phyloP scores from a whole-genome alignment of 2,888 invertebrate species.

The Agrochola macilenta region DNA sequence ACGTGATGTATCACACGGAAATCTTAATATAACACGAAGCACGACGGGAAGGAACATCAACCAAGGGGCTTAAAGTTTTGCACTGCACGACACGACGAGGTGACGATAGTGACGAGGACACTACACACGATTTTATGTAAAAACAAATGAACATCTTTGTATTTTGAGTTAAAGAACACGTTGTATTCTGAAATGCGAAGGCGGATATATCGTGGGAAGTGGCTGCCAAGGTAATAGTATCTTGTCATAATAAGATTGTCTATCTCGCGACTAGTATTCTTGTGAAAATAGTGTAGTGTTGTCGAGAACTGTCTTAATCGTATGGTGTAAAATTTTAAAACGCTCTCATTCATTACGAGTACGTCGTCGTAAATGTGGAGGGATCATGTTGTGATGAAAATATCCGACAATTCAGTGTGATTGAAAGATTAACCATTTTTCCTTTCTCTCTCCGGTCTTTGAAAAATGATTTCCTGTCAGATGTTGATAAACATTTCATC shows the following conservation, averaged over 20 bases:
- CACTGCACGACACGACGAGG: slow-evolving; percentile 2
- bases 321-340: slow-evolving; percentile 21
- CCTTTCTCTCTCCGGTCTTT: slow-evolving; percentile 29
- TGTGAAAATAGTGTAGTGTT: slow-evolving; percentile 16
- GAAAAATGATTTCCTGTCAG: slow-evolving; percentile 46
- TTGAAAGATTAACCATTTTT: slow-evolving; percentile 34
- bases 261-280: background rate
- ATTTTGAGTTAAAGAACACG: background rate
- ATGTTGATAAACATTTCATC: slow-evolving; percentile 51
- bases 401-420: slow-evolving; percentile 23
- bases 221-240: background rate
- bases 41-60: background rate
- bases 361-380: slow-evolving; percentile 14
- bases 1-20: slow-evolving; percentile 24
- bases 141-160: background rate
- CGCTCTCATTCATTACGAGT: slow-evolving; percentile 26
- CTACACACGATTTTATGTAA: background rate
- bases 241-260: background rate
- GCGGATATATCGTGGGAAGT: slow-evolving; percentile 8
- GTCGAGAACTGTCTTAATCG: background rate
- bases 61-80: background rate
- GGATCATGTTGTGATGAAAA: slow-evolving; percentile 34
- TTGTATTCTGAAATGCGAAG: background rate
- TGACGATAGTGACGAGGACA: background rate
- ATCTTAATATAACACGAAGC: slow-evolving; percentile 9